These are phyloP conservation scores for Eretmodus cyanostictus DNA, from an alignment of 2,113 vertebrate species.

Conservation along the genomic window DNA sequence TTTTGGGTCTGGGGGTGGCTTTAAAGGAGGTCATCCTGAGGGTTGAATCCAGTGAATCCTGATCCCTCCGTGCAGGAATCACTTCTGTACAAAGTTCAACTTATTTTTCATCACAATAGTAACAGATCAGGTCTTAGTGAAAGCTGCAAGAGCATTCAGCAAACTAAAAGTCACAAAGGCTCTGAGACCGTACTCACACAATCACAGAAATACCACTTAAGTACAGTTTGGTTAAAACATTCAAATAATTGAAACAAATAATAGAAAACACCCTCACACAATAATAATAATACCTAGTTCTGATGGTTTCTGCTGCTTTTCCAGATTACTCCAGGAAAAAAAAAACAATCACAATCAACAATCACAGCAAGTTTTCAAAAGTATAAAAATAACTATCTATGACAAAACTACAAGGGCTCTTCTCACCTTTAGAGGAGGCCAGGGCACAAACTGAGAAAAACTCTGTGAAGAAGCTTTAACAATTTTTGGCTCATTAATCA, in stretches of 20 bases:
- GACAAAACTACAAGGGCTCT: accelerated
- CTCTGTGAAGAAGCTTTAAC: accelerated
- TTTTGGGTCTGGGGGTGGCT: background rate
- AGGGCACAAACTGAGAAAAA: background rate
- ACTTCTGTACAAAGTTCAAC: background rate
- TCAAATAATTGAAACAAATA: accelerated
- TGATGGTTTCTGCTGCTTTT: background rate
- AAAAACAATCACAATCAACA: background rate
- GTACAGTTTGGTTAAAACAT: background rate
- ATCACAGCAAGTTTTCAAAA: background rate
- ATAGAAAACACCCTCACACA: background rate
- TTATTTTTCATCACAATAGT: background rate
- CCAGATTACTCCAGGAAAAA: background rate
- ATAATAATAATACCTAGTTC: background rate
- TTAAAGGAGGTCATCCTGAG: background rate
- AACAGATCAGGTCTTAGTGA: background rate
- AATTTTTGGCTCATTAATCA: background rate
- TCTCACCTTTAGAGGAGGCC: background rate
- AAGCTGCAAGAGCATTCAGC: background rate
- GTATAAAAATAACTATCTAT: background rate
- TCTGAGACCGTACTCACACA: background rate
- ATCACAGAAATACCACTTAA: accelerated
- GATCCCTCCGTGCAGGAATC: background rate
- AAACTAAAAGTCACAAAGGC: background rate
- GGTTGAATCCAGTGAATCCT: accelerated